phyloP scores from a whole-genome alignment of 1,140 invertebrate genomes.

The Eriosoma lanigerum region DNA sequence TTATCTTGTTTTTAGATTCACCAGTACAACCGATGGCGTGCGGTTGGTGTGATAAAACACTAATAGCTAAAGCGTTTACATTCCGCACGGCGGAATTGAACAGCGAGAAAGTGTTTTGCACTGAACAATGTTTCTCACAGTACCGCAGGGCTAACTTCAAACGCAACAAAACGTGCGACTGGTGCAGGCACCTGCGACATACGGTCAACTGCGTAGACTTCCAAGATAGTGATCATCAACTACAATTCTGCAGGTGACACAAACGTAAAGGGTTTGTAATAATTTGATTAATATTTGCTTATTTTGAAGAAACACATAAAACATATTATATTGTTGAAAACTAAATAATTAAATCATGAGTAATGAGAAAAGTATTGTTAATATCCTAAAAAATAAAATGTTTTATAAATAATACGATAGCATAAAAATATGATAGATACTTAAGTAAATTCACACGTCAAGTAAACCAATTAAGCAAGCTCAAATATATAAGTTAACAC shows the following conservation, averaged over 20 bases:
- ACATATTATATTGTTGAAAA: too few relatives aligned
- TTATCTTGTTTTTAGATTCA: too few relatives aligned
- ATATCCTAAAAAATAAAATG: too few relatives aligned
- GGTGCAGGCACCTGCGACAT: slow-evolving; percentile 86
- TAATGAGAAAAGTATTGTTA: too few relatives aligned
- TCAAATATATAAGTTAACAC: too few relatives aligned
- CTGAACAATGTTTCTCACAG: slow-evolving; percentile 85
- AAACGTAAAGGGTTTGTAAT: slow-evolving; percentile 38
- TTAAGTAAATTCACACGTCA: too few relatives aligned
- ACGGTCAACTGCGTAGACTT: slow-evolving; percentile 91
- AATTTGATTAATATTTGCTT: background rate
- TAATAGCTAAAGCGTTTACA: slow-evolving; percentile 59
- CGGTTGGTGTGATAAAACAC: slow-evolving; percentile 62
- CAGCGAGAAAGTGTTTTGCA: slow-evolving; percentile 69
- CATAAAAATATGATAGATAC: too few relatives aligned
- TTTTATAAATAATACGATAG: too few relatives aligned
- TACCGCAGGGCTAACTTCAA: slow-evolving; percentile 85
- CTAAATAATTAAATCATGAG: too few relatives aligned
- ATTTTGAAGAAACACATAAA: too few relatives aligned
- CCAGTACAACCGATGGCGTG: slow-evolving; percentile 58
- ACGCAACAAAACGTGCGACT: slow-evolving; percentile 88
- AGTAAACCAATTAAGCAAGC: too few relatives aligned
- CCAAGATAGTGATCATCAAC: slow-evolving; percentile 74
- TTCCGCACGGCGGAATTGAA: slow-evolving; percentile 55
- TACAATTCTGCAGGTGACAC: slow-evolving; percentile 70